phyloP scores from a whole-genome alignment of 2,113 vertebrate species.

The Pomatostomus ruficeps region DNA sequence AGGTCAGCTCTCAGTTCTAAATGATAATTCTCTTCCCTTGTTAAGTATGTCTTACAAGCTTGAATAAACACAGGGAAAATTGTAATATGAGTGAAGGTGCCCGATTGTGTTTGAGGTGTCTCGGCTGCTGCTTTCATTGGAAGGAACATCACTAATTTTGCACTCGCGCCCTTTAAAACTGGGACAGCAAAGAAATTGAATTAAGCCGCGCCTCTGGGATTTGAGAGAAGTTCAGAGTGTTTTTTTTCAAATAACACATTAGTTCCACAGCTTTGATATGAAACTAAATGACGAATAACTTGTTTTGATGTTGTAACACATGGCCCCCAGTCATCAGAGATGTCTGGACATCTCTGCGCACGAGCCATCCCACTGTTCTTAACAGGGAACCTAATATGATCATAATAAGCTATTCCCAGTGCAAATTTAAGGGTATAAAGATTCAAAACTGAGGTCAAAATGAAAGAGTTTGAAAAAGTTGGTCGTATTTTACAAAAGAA shows the following conservation, averaged over 20 bases:
- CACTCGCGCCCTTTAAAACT: conserved; percentile 18
- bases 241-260: conserved; percentile 46
- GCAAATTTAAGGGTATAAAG: neutral
- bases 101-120: neutral
- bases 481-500: neutral
- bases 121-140: neutral
- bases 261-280: conserved; percentile 19
- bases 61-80: neutral
- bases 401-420: neutral
- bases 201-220: conserved; percentile 42
- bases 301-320: neutral
- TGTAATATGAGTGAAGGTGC: neutral
- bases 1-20: neutral
- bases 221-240: conserved; percentile 15
- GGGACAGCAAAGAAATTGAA: conserved; percentile 40
- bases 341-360: neutral
- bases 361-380: neutral
- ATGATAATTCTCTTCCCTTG: neutral
- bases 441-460: neutral
- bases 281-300: conserved; percentile 14
- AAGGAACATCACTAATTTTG: neutral
- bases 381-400: neutral
- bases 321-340: neutral
- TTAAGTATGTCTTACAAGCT: neutral
- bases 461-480: neutral